phyloP scores from a whole-genome alignment of 2,113 vertebrate genomes.

The Phodopus roborovskii region DNA sequence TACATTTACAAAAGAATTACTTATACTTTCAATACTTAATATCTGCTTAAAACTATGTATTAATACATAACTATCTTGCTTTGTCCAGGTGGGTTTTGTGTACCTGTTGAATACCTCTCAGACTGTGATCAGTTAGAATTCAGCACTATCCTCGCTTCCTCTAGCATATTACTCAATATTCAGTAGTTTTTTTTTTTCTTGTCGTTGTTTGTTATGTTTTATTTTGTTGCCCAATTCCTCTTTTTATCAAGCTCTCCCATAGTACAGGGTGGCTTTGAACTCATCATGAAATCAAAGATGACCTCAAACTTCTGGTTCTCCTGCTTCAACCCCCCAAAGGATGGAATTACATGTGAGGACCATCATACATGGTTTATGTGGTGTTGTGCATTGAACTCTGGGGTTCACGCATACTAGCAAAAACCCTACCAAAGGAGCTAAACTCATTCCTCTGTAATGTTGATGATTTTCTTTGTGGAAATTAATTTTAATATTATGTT shows the following conservation, averaged over 20 bases:
- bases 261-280: background rate
- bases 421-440: background rate
- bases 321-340: background rate
- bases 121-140: background rate
- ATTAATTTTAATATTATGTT: background rate
- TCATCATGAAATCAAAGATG: background rate
- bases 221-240: background rate
- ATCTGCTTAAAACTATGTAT: background rate
- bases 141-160: background rate
- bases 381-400: background rate
- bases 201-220: background rate
- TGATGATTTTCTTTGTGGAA: conserved; percentile 28
- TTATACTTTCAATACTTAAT: background rate
- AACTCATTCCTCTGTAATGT: background rate
- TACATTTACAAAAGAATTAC: background rate
- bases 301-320: background rate
- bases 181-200: background rate
- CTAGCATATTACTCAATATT: background rate
- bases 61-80: background rate
- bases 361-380: background rate
- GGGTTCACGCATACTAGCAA: background rate
- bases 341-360: background rate
- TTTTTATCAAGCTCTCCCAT: background rate
- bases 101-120: background rate
- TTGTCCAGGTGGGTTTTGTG: background rate